Percentiles rank a stretch among this genome's conserved stretches.
Evolutionary conservation across 2,797 vertebrate genomes (phyloP).

Genomic region (Pogoniulus pusillus): DNA sequence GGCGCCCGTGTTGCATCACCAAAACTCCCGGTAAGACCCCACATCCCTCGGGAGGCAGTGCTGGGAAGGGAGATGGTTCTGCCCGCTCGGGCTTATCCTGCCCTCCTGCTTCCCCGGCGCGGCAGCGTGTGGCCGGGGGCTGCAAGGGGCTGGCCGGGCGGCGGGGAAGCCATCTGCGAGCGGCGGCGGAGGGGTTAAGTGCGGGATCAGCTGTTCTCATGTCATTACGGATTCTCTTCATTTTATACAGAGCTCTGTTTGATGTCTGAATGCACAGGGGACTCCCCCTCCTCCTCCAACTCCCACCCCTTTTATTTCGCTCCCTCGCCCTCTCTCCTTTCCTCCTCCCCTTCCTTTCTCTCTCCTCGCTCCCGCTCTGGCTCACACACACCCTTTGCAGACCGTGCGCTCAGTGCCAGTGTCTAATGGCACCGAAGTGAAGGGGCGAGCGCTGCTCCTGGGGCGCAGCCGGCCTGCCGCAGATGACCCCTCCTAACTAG

Average conservation of each 20-base stretch:
- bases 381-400: constrained; percentile 79
- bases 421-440: constrained; percentile 76
- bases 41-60: not conserved
- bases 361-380: constrained; percentile 71
- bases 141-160: not conserved
- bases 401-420: constrained; percentile 68
- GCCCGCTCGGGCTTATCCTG: not conserved
- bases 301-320: constrained; percentile 64
- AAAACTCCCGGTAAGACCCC: constrained; percentile 1
- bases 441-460: constrained; percentile 46
- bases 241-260: constrained; percentile 83
- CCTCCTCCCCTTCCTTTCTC: constrained; percentile 68
- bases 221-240: constrained; percentile 82
- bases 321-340: constrained; percentile 59
- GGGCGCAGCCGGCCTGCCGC: constrained; percentile 55
- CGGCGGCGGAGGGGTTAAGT: constrained; percentile 79
- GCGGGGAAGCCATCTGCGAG: constrained; percentile 23
- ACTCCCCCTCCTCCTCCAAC: constrained; percentile 76
- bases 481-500: constrained; percentile 69
- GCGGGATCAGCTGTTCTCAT: constrained; percentile 86
- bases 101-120: not conserved
- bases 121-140: not conserved
- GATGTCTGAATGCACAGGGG: constrained; percentile 88
- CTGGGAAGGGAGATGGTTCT: not conserved
- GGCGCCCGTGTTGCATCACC: constrained; percentile 33